Conservation (phyloP, 2,113 vertebrate species). For the Chloropsis hardwickii region DNA sequence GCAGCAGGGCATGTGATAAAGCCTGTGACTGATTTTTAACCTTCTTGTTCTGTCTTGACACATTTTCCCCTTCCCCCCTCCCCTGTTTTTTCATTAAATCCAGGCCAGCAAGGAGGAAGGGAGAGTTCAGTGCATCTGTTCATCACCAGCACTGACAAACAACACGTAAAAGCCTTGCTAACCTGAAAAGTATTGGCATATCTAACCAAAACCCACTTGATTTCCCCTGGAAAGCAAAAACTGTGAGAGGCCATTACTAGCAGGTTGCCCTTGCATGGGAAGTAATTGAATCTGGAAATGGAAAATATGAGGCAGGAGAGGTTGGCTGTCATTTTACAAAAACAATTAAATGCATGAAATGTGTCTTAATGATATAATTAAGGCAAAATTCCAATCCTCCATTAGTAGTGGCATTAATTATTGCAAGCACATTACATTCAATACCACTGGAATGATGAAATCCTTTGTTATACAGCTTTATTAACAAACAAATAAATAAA, state of each 20-base stretch:
- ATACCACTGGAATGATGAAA: not conserved
- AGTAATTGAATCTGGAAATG: constrained; percentile 54
- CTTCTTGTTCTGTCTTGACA: not conserved
- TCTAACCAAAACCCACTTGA: constrained; percentile 31
- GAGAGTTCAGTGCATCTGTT: not conserved
- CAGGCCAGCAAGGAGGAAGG: not conserved
- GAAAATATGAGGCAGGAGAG: constrained; percentile 24
- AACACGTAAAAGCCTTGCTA: not conserved
- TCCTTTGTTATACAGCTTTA: not conserved
- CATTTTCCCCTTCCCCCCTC: not conserved
- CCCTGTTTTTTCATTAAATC: not conserved
- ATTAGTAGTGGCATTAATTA: constrained; percentile 51
- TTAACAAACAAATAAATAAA: constrained; percentile 1
- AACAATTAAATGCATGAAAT: constrained; percentile 57
- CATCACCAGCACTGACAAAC: constrained; percentile 7
- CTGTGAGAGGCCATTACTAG: constrained; percentile 34
- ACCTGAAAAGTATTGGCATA: constrained; percentile 28
- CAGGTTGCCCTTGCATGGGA: not conserved
- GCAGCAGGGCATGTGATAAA: not conserved
- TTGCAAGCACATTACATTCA: not conserved
- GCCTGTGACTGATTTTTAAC: not conserved
- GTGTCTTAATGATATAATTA: constrained; percentile 55
- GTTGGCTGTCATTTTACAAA: constrained; percentile 48
- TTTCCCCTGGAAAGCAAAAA: constrained; percentile 36
- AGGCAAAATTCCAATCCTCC: constrained; percentile 46